A percentile compares a stretch with the other conserved stretches of the same genome.
Conservation (phyloP, 2,888 invertebrate genomes). For the Lasiommata megera region DNA sequence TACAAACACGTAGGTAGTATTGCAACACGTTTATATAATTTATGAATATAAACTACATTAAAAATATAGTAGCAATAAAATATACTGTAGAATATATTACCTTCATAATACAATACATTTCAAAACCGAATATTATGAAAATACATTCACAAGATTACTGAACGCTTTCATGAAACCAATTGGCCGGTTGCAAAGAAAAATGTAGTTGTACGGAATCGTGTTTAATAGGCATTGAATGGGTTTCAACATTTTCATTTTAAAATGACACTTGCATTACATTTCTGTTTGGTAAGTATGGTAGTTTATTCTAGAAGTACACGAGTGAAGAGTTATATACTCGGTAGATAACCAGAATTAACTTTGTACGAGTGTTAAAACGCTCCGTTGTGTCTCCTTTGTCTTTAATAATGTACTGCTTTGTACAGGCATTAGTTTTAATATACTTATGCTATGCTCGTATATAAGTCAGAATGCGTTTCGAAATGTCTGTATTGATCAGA, state of each 20-base stretch:
- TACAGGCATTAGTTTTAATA: too few relatives aligned
- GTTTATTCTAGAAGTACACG: background rate
- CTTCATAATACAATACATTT: background rate
- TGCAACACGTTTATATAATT: too few relatives aligned
- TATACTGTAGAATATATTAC: background rate
- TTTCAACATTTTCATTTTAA: constrained; percentile 6
- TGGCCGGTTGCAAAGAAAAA: constrained; percentile 23
- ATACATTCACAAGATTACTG: background rate
- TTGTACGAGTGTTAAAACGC: too few relatives aligned
- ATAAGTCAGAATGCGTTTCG: too few relatives aligned
- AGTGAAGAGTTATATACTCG: too few relatives aligned
- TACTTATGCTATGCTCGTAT: too few relatives aligned
- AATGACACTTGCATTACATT: constrained; percentile 19
- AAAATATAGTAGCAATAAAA: background rate
- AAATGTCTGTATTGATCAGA: too few relatives aligned
- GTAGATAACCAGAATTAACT: too few relatives aligned
- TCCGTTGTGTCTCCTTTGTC: too few relatives aligned
- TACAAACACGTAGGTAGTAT: too few relatives aligned
- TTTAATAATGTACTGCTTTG: too few relatives aligned
- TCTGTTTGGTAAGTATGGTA: constrained; percentile 17
- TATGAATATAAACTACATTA: too few relatives aligned
- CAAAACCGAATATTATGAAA: background rate
- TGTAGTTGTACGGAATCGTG: constrained; percentile 25
- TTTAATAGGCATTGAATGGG: constrained; percentile 16
- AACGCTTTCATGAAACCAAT: constrained; percentile 4